Base-by-base conservation (phyloP, 2,113 vertebrate genomes). In the Ahaetulla prasina region DNA sequence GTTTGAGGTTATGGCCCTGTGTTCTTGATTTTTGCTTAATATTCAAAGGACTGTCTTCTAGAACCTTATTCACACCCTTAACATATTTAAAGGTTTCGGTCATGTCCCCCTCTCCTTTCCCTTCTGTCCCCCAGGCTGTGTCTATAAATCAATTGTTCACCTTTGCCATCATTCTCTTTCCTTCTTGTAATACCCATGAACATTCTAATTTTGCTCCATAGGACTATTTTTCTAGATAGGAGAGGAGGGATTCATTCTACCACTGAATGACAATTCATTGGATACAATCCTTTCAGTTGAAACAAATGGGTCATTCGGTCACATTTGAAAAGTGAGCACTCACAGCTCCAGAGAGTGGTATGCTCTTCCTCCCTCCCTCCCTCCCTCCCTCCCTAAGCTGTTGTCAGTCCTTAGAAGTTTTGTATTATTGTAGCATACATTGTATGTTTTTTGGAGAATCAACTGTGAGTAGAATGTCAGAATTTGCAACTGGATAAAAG, bases 321-420 rank as follows among this genome's bases (percentile, higher is more conserved):
- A 92, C 80, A 50, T 14, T 8, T 88, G 30, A 74, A 92, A 87
- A 92, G n/a, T 27, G 54, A 68, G 60, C n/a, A 50, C 53, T 92
- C 35, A 6, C 63, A 39, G 22, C 45, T 88, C 18, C 16, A 88
- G 92, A 88, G 86, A n/a, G 2, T 89, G 74, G 68, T 39, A 20
- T 80, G 1, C 0, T 10, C 23, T 27, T 9, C 1, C 25, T 25
- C 6, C 16, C 6, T 27, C 22, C 7, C 2, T 1, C 53, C 7
- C 7, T 2, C 54, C 0, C 22, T 23, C 7, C 4, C 53, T 3
- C 54, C 53, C 5, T 93, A 3, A 85, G 30, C 94, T 52, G 91
- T 92, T 89, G 35, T 90, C 63, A 90, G 11, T 20, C 4, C 10
- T 84, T 2, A 49, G 43, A 88, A 0, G 2, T 90, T 2, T 16